These are phyloP conservation scores for Tromatobia lineatoria DNA, from an alignment of 2,888 invertebrate genomes.

Conservation along the genomic window DNA sequence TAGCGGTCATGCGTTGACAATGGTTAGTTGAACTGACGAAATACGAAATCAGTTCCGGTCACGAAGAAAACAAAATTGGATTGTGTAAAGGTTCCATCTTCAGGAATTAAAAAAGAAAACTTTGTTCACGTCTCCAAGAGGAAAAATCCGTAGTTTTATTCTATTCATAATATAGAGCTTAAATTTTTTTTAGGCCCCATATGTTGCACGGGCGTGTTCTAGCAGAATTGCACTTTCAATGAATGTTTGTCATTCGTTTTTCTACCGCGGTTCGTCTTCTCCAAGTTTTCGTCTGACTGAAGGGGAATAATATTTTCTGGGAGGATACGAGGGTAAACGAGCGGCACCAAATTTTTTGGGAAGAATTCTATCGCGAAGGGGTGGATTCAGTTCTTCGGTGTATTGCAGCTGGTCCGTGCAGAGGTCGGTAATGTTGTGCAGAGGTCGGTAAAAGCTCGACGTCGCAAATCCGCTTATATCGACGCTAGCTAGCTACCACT, in stretches of 20 bases:
- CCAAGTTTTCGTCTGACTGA: not conserved
- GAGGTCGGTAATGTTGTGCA: conserved; percentile 23
- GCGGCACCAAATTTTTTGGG: not conserved
- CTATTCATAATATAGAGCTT: too few relatives aligned
- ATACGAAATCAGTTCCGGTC: too few relatives aligned
- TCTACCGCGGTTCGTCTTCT: not conserved
- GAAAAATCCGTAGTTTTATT: too few relatives aligned
- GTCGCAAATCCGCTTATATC: conserved; percentile 39
- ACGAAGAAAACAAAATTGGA: too few relatives aligned
- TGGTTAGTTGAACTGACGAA: too few relatives aligned
- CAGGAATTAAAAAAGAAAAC: too few relatives aligned
- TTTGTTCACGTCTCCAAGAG: too few relatives aligned
- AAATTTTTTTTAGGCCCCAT: not conserved
- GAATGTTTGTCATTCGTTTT: not conserved
- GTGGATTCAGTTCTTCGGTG: not conserved
- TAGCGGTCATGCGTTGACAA: too few relatives aligned
- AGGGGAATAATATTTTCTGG: not conserved
- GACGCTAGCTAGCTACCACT: conserved; percentile 25
- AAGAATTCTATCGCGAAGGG: not conserved
- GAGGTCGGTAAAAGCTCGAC: conserved; percentile 56
- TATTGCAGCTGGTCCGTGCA: not conserved
- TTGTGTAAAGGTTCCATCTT: too few relatives aligned
- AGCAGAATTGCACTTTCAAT: not conserved
- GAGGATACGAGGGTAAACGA: not conserved
- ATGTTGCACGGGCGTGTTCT: not conserved